Evolutionary conservation across 2,888 invertebrate species (phyloP).

Genomic region (Andricus curvator): DNA sequence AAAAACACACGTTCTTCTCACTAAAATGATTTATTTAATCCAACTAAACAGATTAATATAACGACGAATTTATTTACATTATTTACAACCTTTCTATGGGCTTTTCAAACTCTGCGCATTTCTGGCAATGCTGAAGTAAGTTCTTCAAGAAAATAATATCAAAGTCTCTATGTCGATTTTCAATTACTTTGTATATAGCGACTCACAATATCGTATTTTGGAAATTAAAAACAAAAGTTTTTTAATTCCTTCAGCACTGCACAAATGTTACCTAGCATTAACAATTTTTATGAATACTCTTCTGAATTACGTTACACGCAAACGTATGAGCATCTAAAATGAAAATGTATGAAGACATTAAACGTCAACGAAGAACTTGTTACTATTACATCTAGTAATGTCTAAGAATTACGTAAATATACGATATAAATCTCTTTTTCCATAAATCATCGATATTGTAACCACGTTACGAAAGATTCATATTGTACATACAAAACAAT

Average conservation of each 20-base stretch:
- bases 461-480: conserved; percentile 2
- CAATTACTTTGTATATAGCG: background rate
- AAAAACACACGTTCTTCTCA: conserved; percentile 44
- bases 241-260: conserved; percentile 47
- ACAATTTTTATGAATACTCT: conserved; percentile 47
- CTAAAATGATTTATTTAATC: conserved; percentile 67
- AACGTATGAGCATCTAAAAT: conserved; percentile 50
- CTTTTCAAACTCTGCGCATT: conserved; percentile 61
- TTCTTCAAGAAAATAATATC: conserved; percentile 3
- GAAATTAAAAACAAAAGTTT: background rate
- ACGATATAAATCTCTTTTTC: conserved; percentile 33
- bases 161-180: background rate
- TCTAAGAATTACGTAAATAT: conserved; percentile 23
- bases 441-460: background rate
- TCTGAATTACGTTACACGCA: conserved; percentile 48
- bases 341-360: conserved; percentile 42
- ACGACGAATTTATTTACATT: conserved; percentile 75
- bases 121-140: conserved; percentile 62
- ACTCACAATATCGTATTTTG: background rate
- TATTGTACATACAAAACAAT: conserved; percentile 11
- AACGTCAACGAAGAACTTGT: background rate
- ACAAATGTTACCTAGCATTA: conserved; percentile 41
- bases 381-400: conserved; percentile 1
- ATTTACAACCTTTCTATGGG: conserved; percentile 71
- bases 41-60: conserved; percentile 65